These are phyloP conservation scores for Spodoptera frugiperda DNA, from an alignment of 1,140 invertebrate species.

Conservation along the genomic window DNA sequence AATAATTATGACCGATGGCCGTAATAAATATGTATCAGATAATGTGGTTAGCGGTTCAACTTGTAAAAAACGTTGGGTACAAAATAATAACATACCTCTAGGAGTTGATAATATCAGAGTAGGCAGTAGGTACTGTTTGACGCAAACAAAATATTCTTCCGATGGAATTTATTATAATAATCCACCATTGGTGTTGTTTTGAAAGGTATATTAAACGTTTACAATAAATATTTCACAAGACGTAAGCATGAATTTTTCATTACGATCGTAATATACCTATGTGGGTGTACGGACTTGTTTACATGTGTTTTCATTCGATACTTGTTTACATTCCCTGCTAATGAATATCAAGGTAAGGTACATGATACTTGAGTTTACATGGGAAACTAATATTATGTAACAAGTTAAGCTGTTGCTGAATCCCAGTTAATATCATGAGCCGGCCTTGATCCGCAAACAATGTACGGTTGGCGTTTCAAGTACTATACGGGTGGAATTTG, in stretches of 20 bases:
- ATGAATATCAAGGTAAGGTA: background rate
- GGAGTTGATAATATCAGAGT: background rate
- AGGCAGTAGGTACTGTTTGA: background rate
- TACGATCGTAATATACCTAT: slow-evolving; percentile 15
- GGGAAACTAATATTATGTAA: slow-evolving; percentile 15
- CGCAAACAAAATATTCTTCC: no score
- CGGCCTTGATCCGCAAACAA: slow-evolving; percentile 41
- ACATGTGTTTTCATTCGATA: background rate
- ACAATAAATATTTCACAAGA: slow-evolving; percentile 11
- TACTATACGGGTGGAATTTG: slow-evolving; percentile 41
- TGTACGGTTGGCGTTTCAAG: slow-evolving; percentile 37
- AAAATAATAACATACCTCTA: background rate
- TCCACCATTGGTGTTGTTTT: no score
- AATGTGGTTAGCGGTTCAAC: slow-evolving; percentile 11
- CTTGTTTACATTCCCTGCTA: slow-evolving; percentile 6
- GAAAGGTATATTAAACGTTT: background rate
- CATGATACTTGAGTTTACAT: slow-evolving; percentile 6
- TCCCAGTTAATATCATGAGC: slow-evolving; percentile 17
- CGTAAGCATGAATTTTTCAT: slow-evolving; percentile 19
- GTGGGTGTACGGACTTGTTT: background rate
- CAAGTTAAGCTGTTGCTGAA: slow-evolving; percentile 26
- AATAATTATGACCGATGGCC: slow-evolving; percentile 26
- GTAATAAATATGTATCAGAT: slow-evolving; percentile 16
- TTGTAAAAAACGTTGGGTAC: slow-evolving; percentile 4
- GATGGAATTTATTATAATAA: no score